Percentiles rank a stretch among this genome's conserved stretches.
Conservation (phyloP, 2,113 vertebrate species). For the Bucco capensis region DNA sequence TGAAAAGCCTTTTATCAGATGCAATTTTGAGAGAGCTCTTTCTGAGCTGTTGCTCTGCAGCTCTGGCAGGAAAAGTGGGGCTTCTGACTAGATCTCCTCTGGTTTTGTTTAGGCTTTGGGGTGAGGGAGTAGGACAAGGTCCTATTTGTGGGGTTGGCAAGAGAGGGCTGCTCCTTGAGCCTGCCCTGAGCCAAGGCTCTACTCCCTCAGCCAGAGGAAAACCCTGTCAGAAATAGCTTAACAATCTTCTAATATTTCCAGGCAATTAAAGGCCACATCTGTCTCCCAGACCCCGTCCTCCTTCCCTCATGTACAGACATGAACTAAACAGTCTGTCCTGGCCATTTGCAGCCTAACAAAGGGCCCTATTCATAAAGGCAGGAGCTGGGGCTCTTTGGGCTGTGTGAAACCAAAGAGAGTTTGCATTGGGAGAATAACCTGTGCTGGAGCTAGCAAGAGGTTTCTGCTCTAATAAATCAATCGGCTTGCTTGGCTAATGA, state of each 20-base stretch:
- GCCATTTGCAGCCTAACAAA: slow-evolving; percentile 74
- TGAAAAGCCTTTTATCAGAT: slow-evolving; percentile 65
- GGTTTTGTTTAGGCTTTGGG: slow-evolving; percentile 17
- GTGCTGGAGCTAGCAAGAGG: slow-evolving; percentile 64
- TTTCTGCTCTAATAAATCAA: slow-evolving; percentile 76
- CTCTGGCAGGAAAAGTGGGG: slow-evolving; percentile 9
- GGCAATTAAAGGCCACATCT: slow-evolving; percentile 83
- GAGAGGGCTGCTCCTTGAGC: slow-evolving; percentile 8
- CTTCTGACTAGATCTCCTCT: slow-evolving; percentile 26
- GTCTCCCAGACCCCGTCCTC: slow-evolving; percentile 78
- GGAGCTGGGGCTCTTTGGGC: slow-evolving; percentile 55
- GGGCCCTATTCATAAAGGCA: slow-evolving; percentile 74
- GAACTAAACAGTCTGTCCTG: slow-evolving; percentile 83
- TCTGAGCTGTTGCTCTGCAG: background rate
- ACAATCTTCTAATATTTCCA: slow-evolving; percentile 81
- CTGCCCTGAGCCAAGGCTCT: background rate
- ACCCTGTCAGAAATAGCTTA: slow-evolving; percentile 75
- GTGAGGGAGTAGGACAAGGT: slow-evolving; percentile 35
- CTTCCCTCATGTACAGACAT: slow-evolving; percentile 73
- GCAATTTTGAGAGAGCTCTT: background rate
- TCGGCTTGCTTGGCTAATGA: slow-evolving; percentile 69
- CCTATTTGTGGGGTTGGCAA: slow-evolving; percentile 17
- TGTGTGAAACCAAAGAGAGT: slow-evolving; percentile 69
- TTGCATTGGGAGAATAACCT: slow-evolving; percentile 78
- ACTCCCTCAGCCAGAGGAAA: slow-evolving; percentile 64